A percentile compares a stretch with the other conserved stretches of the same genome.
phyloP scores from a whole-genome alignment of 2,113 vertebrate genomes.

The Sapayoa aenigma region DNA sequence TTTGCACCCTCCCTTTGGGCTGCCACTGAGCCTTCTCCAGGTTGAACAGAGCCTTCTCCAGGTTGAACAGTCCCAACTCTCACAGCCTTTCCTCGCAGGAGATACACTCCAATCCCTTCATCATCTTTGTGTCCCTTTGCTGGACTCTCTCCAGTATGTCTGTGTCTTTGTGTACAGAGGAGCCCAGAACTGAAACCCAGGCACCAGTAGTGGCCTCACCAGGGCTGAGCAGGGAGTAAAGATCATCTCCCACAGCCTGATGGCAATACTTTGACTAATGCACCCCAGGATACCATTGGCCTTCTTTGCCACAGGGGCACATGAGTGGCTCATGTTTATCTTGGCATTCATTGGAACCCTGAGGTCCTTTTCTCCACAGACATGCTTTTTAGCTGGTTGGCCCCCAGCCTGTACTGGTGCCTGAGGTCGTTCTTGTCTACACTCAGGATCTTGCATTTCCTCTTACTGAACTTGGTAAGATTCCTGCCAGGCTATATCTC shows the following conservation, averaged over 20 bases:
- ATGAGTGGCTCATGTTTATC: background rate
- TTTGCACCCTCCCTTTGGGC: background rate
- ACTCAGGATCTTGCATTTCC: background rate
- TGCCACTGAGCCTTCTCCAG: background rate
- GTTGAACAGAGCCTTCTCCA: background rate
- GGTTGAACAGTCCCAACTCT: background rate
- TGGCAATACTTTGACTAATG: background rate
- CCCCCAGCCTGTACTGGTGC: background rate
- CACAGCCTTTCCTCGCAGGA: background rate
- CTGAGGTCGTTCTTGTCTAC: background rate
- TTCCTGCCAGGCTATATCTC: background rate
- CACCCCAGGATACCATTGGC: background rate
- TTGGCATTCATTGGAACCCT: background rate
- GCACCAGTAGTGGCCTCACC: background rate
- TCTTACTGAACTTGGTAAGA: background rate
- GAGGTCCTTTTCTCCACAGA: background rate
- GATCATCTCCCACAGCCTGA: background rate
- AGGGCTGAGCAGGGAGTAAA: background rate
- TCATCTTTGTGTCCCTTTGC: background rate
- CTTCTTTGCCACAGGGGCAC: background rate
- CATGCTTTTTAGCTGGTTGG: background rate
- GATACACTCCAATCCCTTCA: background rate
- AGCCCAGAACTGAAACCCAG: background rate
- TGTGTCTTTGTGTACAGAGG: background rate
- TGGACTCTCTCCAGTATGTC: background rate